Base-by-base conservation (phyloP, 2,888 invertebrate genomes). In the Phortica okadai region DNA sequence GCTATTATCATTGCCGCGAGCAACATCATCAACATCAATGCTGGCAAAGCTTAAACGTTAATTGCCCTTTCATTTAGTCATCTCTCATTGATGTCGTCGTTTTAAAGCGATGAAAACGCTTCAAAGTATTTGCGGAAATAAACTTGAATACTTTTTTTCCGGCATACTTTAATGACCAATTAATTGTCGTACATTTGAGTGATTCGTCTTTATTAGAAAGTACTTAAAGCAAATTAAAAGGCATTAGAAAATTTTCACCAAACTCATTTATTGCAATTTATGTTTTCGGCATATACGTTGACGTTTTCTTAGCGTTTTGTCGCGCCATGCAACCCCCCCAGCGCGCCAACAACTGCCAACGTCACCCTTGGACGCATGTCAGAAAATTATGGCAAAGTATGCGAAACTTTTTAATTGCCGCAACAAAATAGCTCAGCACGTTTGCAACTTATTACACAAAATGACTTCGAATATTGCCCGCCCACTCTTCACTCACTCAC, bases 371-470 rank as follows among this genome's bases (percentile, higher is more conserved):
- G 2, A 14, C 54, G 54, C 54, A 54, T 54, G n/a, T 54, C 10
- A 10, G 10, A 21, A 25, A 33, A 33, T 50, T 50, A 14, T 50
- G 8, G 62, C 25, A 80, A 80, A 79, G 82, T 84, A 83, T 85
- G 83, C 80, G 80, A 85, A 88, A 88, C 83, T 86, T 86, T 88
- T 86, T 86, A 88, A 86, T 86, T 86, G 85, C 82, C 84, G 78
- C 78, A 82, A 82, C 86, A 85, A 50, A 85, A 84, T 87, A 84
- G 81, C 77, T 79, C 82, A 42, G 77, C 81, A 77, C 83, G 83
- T 86, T 84, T 56, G 67, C 54, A 76, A 50, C 73, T 80, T 77
- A 82, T 82, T 78, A 80, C 75, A 77, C 76, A 75, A 77, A 83
- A 82, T 77, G 79, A 69, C 59, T 78, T n/a, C n/a, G 45, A 11